These are phyloP conservation scores for Idaea straminata DNA, from an alignment of 2,888 invertebrate genomes.

Conservation along the genomic window DNA sequence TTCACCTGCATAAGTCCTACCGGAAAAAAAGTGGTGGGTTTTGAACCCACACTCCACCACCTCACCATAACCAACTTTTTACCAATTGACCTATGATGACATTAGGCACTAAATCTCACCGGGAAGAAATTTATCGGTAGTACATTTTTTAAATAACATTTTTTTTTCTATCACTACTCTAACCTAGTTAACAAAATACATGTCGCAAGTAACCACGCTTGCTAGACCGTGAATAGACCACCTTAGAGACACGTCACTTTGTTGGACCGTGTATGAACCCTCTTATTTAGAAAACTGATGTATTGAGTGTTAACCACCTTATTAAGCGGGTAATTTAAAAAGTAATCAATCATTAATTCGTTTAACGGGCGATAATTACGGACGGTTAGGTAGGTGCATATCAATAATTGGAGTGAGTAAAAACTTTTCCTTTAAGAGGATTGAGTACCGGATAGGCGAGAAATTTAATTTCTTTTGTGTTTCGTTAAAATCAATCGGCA, in stretches of 20 bases:
- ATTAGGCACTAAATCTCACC: too few relatives aligned
- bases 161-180: not conserved
- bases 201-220: slow-evolving; percentile 39
- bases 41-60: too few relatives aligned
- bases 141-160: not conserved
- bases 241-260: not conserved
- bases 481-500: too few relatives aligned
- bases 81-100: too few relatives aligned
- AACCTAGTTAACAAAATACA: slow-evolving; percentile 26
- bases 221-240: not conserved
- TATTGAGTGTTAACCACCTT: not conserved
- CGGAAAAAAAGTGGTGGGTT: too few relatives aligned
- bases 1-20: too few relatives aligned
- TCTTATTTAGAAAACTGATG: not conserved
- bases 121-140: too few relatives aligned
- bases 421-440: not conserved
- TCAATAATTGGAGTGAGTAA: not conserved
- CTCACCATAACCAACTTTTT: too few relatives aligned
- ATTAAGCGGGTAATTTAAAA: not conserved
- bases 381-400: not conserved
- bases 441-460: too few relatives aligned
- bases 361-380: not conserved
- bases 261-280: not conserved
- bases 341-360: not conserved
- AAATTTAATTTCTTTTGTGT: too few relatives aligned